These are phyloP conservation scores for Rutpela maculata DNA, from an alignment of 2,888 invertebrate species.

Conservation along the genomic window DNA sequence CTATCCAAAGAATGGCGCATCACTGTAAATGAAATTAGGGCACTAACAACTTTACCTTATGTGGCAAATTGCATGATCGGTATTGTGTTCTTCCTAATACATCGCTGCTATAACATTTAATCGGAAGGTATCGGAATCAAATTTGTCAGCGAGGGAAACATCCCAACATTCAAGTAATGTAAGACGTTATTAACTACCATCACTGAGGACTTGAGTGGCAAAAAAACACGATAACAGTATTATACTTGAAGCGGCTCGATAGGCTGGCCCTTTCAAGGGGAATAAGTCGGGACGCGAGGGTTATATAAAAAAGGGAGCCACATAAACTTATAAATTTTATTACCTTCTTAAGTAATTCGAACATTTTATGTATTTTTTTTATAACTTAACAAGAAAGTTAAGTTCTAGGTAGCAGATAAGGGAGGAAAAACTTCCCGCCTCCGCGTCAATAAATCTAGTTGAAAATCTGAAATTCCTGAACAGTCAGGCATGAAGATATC, in stretches of 20 bases:
- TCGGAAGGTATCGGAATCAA: slow-evolving; percentile 7
- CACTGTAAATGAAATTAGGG: neutral
- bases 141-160: slow-evolving; percentile 1
- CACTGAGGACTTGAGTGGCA: neutral
- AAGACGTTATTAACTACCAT: neutral
- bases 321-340: neutral
- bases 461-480: slow-evolving; percentile 11
- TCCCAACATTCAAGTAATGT: neutral
- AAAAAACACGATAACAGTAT: neutral
- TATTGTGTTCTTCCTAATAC: neutral
- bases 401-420: slow-evolving; percentile 28
- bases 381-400: slow-evolving; percentile 49
- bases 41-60: neutral
- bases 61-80: neutral
- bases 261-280: neutral
- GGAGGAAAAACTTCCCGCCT: slow-evolving; percentile 11
- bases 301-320: neutral
- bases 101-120: neutral
- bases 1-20: neutral
- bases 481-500: slow-evolving; percentile 36
- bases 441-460: slow-evolving; percentile 22
- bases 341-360: slow-evolving; percentile 3
- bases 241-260: neutral
- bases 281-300: neutral
- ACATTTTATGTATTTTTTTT: slow-evolving; percentile 1